Percentiles rank a stretch among this genome's conserved stretches.
These are phyloP conservation scores for Blastobasis adustella DNA, from an alignment of 2,888 invertebrate genomes.

Conservation along the genomic window DNA sequence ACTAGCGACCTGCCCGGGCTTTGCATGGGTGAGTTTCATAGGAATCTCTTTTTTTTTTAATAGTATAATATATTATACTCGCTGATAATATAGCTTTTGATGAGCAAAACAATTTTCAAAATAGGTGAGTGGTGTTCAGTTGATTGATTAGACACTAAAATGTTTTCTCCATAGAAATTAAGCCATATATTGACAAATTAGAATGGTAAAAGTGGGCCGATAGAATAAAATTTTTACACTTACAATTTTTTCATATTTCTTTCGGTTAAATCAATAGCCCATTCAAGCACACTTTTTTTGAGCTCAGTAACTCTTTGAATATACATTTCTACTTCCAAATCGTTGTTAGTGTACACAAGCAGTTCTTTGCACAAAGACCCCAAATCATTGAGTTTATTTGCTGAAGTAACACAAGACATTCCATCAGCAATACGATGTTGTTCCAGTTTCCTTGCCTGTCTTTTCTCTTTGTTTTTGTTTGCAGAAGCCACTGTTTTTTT, in stretches of 20 bases:
- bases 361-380: conserved; percentile 76
- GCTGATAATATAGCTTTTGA: too few relatives aligned
- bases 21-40: too few relatives aligned
- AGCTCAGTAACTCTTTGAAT: conserved; percentile 76
- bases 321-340: conserved; percentile 74
- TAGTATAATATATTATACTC: too few relatives aligned
- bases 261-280: conserved; percentile 85
- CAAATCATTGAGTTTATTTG: conserved; percentile 76
- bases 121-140: too few relatives aligned
- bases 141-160: too few relatives aligned
- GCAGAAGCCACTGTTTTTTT: conserved; percentile 57
- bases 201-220: too few relatives aligned
- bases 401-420: conserved; percentile 75
- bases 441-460: conserved; percentile 76
- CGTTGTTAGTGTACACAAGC: conserved; percentile 76
- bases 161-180: too few relatives aligned
- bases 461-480: conserved; percentile 77
- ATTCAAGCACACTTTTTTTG: conserved; percentile 72
- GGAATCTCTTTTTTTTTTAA: too few relatives aligned
- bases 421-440: conserved; percentile 75
- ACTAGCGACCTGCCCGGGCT: too few relatives aligned
- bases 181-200: too few relatives aligned
- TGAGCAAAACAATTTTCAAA: too few relatives aligned
- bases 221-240: conserved; percentile 24
- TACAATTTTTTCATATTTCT: conserved; percentile 86